Evolutionary conservation across 1,140 invertebrate species (phyloP).

Genomic region (Rhyzopertha dominica): DNA sequence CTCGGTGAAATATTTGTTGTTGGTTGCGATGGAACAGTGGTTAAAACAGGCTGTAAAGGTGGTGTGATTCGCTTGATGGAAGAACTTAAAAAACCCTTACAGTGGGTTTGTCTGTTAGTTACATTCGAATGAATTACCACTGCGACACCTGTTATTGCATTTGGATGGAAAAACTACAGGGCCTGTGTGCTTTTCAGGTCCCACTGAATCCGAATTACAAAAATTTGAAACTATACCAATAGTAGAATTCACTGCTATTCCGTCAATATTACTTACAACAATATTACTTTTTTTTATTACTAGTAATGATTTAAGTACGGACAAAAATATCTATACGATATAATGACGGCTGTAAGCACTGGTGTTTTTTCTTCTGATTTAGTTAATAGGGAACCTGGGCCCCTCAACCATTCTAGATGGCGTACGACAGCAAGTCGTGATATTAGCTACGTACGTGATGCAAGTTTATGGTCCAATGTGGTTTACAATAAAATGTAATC

Average conservation of each 20-base stretch:
- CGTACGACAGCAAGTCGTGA: constrained; percentile 24
- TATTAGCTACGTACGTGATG: constrained; percentile 16
- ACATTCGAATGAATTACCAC: constrained; percentile 29
- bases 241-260: too few relatives aligned
- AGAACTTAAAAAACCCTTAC: constrained; percentile 19
- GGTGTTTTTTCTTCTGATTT: constrained; percentile 11
- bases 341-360: constrained; percentile 9
- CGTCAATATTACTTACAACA: too few relatives aligned
- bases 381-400: constrained; percentile 18
- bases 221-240: constrained; percentile 16
- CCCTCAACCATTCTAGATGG: constrained; percentile 26
- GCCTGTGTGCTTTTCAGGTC: constrained; percentile 21
- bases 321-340: constrained; percentile 28
- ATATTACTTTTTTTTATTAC: constrained; percentile 13
- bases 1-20: constrained; percentile 15
- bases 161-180: constrained; percentile 26
- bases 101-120: constrained; percentile 26
- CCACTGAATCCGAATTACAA: constrained; percentile 21
- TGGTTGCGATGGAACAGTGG: constrained; percentile 37
- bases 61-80: constrained; percentile 20
- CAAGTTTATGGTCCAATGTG: constrained; percentile 24
- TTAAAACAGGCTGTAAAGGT: constrained; percentile 33
- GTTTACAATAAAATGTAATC: constrained; percentile 23
- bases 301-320: constrained; percentile 13
- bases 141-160: constrained; percentile 23